These are phyloP conservation scores for Hyaena hyaena DNA, from an alignment of 2,113 vertebrate species.

Conservation along the genomic window DNA sequence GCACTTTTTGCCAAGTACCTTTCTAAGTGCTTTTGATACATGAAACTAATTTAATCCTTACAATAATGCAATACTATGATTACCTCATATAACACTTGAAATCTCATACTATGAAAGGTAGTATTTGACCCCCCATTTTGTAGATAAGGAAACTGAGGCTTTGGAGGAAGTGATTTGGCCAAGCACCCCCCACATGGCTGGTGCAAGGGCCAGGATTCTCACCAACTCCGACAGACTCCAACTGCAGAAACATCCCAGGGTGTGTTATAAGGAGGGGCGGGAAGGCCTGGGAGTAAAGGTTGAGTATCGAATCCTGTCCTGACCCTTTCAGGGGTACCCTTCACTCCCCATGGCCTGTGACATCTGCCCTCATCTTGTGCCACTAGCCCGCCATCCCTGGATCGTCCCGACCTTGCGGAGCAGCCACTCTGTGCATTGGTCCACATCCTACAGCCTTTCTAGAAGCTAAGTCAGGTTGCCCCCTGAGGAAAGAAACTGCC, in stretches of 20 bases:
- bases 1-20: not conserved
- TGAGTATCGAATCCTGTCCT: not conserved
- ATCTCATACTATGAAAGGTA: not conserved
- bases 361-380: not conserved
- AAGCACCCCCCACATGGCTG: not conserved
- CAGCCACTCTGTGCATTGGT: not conserved
- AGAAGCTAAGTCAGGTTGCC: not conserved
- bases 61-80: not conserved
- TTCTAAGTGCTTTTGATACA: not conserved
- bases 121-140: not conserved
- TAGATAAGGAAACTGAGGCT: not conserved
- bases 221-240: too few relatives aligned
- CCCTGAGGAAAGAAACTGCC: not conserved
- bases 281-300: not conserved
- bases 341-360: not conserved
- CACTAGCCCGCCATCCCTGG: too few relatives aligned
- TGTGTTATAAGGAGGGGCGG: not conserved
- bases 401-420: not conserved
- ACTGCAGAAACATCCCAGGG: too few relatives aligned
- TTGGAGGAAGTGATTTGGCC: not conserved
- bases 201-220: not conserved
- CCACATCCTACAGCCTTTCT: rapidly evolving
- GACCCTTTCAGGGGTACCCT: not conserved
- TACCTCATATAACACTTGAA: not conserved
- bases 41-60: not conserved